phyloP scores from a whole-genome alignment of 1,140 invertebrate species.

The Cydia strobilella region DNA sequence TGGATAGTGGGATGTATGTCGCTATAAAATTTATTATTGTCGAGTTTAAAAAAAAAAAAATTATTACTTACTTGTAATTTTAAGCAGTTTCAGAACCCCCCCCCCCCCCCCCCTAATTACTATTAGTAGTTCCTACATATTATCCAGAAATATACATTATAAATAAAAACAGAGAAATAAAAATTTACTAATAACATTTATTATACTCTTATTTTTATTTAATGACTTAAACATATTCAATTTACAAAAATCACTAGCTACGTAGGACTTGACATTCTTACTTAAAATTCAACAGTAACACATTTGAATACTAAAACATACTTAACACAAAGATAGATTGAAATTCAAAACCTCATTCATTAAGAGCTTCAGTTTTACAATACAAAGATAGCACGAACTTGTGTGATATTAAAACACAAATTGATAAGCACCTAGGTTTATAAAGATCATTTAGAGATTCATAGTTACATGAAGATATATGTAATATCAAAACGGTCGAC shows the following conservation, averaged over 20 bases:
- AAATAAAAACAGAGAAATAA: neutral
- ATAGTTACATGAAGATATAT: constrained; percentile 18
- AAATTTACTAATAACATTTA: constrained; percentile 32
- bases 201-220: constrained; percentile 37
- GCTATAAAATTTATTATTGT: no score
- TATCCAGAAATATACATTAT: neutral
- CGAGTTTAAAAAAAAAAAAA: no score
- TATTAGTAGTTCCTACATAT: no score
- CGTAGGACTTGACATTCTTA: constrained; percentile 40
- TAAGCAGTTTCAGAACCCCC: no score
- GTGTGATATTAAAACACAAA: no score
- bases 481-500: neutral
- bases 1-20: neutral
- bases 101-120: no score
- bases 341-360: neutral
- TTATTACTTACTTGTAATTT: no score
- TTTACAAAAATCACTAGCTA: constrained; percentile 47
- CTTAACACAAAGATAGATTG: neutral
- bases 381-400: neutral
- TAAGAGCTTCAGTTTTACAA: neutral
- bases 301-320: neutral
- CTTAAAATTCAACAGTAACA: constrained; percentile 38
- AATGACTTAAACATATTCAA: constrained; percentile 36
- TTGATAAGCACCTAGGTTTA: neutral
- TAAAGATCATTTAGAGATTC: constrained; percentile 18